Percentiles rank a stretch among this genome's conserved stretches.
Evolutionary conservation across 2,113 vertebrate species (phyloP).

Genomic region (Toxotes chatareus): DNA sequence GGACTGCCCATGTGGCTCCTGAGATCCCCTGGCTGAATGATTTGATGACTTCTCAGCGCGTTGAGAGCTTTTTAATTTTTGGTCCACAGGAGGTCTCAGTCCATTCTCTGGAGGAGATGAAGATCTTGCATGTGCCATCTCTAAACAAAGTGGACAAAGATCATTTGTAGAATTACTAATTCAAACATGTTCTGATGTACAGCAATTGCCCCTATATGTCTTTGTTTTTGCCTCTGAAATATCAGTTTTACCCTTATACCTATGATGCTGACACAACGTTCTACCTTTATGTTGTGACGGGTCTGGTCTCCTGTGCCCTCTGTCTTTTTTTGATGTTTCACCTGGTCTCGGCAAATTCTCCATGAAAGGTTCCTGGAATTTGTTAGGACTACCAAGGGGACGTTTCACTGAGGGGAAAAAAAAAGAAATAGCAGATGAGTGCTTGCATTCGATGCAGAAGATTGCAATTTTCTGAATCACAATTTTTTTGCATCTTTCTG

Average conservation of each 20-base stretch:
- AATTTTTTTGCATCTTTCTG: conserved; percentile 49
- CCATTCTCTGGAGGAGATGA: conserved; percentile 87
- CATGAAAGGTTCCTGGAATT: conserved; percentile 75
- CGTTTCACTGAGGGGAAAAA: conserved; percentile 76
- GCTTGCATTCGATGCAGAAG: neutral
- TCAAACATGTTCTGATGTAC: neutral
- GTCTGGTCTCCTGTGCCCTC: conserved; percentile 86
- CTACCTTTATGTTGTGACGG: conserved; percentile 87
- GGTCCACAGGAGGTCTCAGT: conserved; percentile 75
- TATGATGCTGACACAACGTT: neutral
- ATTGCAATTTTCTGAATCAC: neutral
- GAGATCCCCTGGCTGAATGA: conserved; percentile 76
- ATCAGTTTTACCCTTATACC: neutral
- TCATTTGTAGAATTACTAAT: neutral
- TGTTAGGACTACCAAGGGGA: conserved; percentile 74
- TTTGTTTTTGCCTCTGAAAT: neutral
- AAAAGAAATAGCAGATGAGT: conserved; percentile 40
- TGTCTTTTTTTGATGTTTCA: conserved; percentile 89
- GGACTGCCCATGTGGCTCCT: conserved; percentile 72
- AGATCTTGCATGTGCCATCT: conserved; percentile 76
- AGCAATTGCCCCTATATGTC: neutral
- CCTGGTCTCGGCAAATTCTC: conserved; percentile 78
- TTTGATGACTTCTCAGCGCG: conserved; percentile 77
- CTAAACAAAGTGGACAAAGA: conserved; percentile 58
- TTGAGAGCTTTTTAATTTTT: conserved; percentile 79